A percentile compares a stretch with the other conserved stretches of the same genome.
phyloP scores from a whole-genome alignment of 2,797 vertebrate genomes.

The Coilia nasus region DNA sequence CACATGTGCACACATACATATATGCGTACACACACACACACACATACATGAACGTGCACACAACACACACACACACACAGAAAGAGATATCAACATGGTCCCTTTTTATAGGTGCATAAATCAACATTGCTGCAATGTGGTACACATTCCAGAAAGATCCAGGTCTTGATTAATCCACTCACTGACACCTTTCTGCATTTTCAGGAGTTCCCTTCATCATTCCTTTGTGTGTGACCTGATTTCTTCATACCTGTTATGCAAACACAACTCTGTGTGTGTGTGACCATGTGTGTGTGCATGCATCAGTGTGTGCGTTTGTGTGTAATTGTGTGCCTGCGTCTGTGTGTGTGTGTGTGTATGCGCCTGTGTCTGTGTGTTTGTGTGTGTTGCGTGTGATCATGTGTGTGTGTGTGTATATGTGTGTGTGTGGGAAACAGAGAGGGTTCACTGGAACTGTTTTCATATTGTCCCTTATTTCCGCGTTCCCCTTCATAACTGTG shows the following conservation, averaged over 20 bases:
- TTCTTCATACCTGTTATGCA: not conserved
- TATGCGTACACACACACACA: not conserved
- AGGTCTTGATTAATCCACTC: slow-evolving; percentile 24
- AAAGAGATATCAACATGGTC: not conserved
- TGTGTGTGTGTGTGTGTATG: too few relatives aligned
- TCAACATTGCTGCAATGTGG: slow-evolving; percentile 20
- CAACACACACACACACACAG: not conserved
- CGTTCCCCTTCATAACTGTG: not conserved
- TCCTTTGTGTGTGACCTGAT: not conserved
- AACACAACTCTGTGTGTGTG: not conserved
- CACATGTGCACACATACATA: too few relatives aligned
- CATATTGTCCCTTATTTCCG: not conserved
- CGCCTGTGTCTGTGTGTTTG: too few relatives aligned
- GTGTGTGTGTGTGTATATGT: too few relatives aligned
- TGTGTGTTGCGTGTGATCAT: too few relatives aligned
- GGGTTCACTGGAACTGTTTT: not conserved
- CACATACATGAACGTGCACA: not conserved
- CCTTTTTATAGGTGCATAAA: not conserved
- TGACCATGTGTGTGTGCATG: not conserved
- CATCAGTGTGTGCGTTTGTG: not conserved
- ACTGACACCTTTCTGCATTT: not conserved
- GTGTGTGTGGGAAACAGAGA: not conserved
- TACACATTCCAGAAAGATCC: slow-evolving; percentile 17
- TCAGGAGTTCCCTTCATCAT: not conserved
- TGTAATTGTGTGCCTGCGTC: too few relatives aligned